Base-by-base conservation (phyloP, 2,113 vertebrate genomes). In the Leucosticte australis region DNA sequence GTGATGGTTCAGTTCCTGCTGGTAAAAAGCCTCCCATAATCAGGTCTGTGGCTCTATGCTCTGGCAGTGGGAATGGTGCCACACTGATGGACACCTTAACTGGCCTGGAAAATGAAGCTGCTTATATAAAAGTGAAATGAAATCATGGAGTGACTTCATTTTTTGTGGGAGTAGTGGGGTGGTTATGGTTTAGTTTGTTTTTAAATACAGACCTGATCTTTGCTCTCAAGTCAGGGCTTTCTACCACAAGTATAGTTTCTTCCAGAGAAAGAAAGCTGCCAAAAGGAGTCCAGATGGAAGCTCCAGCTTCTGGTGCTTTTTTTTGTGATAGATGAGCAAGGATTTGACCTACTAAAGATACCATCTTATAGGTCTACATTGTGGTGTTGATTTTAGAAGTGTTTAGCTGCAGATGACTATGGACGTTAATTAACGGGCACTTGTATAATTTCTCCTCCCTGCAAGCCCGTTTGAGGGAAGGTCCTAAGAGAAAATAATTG, bases 301-400 rank as follows among this genome's bases (percentile, higher is more conserved):
- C 56, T 63, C 7, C 49, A 56, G 33, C 39, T 82, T 59, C 52
- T 78, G 56, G 21, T 67, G 55, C 70, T 39, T 67, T 71, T 23
- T 2, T 2, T 2, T 71, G 39, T 77, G 42, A 64, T 63, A 78
- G 12, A 31, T 6, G 11, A 94, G 35, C 20, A 63, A 82, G 57
- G 31, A 46, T 21, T 33, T 86, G 24, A 37, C 28, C 65, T 82
- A 7, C 0, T 78, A 27, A 63, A 65, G 31, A 42, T 49, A 37
- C 42, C 1, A 0, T 31, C 23, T 59, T 62, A 17, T 0, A 37
- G 37, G 26, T 77, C n/a, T 56, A 4, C 4, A 0, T 5, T 70
- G 50, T 30, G 20, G 6, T 74, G 35, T 50, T 82, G 52, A 56
- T 75, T 90, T 85, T 39, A 47, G 26, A 85, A 50, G n/a, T 15